phyloP scores from a whole-genome alignment of 2,113 vertebrate species.

The Ammodytes dubius region DNA sequence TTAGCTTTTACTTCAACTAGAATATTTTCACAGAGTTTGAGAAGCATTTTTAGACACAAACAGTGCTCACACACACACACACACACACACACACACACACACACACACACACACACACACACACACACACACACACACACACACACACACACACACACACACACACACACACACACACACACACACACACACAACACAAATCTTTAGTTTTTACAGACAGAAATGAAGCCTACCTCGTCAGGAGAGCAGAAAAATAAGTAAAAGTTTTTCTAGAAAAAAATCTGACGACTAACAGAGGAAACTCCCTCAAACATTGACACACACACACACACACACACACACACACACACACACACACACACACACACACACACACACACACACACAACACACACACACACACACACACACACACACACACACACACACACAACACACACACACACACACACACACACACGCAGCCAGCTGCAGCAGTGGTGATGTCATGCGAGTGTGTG shows the following conservation, averaged over 20 bases:
- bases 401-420: conserved; percentile 26
- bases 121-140: too few relatives aligned
- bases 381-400: conserved; percentile 51
- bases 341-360: conserved; percentile 18
- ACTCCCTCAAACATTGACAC: conserved; percentile 55
- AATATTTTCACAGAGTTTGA: too few relatives aligned
- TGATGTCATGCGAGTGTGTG: conserved; percentile 65
- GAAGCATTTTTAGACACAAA: too few relatives aligned
- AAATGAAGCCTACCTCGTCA: conserved; percentile 65
- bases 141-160: too few relatives aligned
- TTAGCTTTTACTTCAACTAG: too few relatives aligned
- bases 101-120: too few relatives aligned
- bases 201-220: neutral
- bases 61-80: too few relatives aligned
- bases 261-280: conserved; percentile 18
- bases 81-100: too few relatives aligned
- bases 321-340: conserved; percentile 26
- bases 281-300: conserved; percentile 44
- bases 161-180: neutral
- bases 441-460: conserved; percentile 50
- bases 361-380: conserved; percentile 26
- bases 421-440: conserved; percentile 22
- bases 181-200: neutral
- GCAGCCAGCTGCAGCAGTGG: conserved; percentile 70
- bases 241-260: conserved; percentile 15